These are phyloP conservation scores for Nilaparvata lugens DNA, from an alignment of 1,140 invertebrate genomes.

Conservation along the genomic window DNA sequence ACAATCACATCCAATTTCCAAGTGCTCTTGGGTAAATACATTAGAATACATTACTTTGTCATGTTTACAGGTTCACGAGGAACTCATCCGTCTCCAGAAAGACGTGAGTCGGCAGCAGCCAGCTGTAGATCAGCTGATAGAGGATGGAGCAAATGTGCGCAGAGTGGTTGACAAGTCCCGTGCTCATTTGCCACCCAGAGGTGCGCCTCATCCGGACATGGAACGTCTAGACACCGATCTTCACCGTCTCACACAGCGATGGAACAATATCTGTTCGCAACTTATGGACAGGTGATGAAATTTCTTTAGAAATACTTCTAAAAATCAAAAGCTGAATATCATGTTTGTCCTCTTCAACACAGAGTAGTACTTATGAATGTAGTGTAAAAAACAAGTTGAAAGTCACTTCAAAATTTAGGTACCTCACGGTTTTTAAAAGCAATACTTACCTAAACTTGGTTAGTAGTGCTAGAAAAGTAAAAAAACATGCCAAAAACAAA, in stretches of 20 bases:
- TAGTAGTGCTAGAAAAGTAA: no score
- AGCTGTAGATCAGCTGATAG: slow-evolving; percentile 80
- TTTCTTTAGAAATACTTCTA: neutral
- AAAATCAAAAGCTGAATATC: neutral
- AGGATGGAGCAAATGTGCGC: slow-evolving; percentile 78
- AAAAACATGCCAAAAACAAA: no score
- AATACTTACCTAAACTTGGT: no score
- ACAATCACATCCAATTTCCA: no score
- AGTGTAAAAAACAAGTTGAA: no score
- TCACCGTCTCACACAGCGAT: slow-evolving; percentile 72
- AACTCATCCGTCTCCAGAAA: slow-evolving; percentile 68
- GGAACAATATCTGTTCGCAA: slow-evolving; percentile 85
- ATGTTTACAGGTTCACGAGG: slow-evolving; percentile 48
- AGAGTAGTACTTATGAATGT: no score
- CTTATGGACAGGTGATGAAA: slow-evolving; percentile 70
- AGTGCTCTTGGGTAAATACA: no score
- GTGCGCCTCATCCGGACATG: slow-evolving; percentile 65
- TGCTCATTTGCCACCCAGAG: slow-evolving; percentile 49
- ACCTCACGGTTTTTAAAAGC: no score
- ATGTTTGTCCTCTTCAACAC: no score
- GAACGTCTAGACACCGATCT: slow-evolving; percentile 91
- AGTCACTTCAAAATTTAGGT: no score
- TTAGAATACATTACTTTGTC: no score
- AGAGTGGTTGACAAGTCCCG: slow-evolving; percentile 78
- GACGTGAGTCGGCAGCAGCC: slow-evolving; percentile 74